Conservation (phyloP, 2,113 vertebrate genomes). For the Myrmophylax atrothorax region DNA sequence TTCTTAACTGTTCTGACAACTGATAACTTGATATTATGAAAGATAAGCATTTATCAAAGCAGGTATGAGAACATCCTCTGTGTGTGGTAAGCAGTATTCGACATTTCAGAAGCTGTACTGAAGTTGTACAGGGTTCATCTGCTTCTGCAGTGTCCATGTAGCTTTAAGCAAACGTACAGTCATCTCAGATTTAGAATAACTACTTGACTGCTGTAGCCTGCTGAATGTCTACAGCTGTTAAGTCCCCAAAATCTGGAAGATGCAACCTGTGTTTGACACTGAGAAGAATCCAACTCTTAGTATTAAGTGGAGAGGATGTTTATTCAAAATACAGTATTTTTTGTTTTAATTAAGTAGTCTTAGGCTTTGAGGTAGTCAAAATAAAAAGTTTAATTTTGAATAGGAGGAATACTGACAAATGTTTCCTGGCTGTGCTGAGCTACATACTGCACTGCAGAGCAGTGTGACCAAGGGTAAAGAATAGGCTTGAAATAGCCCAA, state of each 20-base stretch:
- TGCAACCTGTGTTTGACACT: neutral
- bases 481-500: neutral
- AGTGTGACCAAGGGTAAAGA: neutral
- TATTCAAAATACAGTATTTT: neutral
- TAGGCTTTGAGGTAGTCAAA: neutral
- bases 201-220: neutral
- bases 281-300: neutral
- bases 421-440: neutral
- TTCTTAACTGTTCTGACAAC: neutral
- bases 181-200: neutral
- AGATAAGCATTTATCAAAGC: neutral
- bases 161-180: neutral
- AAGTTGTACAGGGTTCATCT: neutral
- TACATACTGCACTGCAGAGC: neutral
- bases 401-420: neutral
- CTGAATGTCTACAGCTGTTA: neutral
- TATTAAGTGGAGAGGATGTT: neutral
- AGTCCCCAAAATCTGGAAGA: neutral
- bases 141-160: neutral
- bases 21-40: neutral
- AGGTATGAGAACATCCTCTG: neutral
- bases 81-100: neutral
- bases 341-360: neutral
- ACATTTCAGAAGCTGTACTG: neutral
- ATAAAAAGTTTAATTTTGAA: neutral